Percentiles rank a stretch among this genome's conserved stretches.
These are phyloP conservation scores for Rhizomys pruinosus DNA, from an alignment of 2,113 vertebrate genomes.

Conservation along the genomic window DNA sequence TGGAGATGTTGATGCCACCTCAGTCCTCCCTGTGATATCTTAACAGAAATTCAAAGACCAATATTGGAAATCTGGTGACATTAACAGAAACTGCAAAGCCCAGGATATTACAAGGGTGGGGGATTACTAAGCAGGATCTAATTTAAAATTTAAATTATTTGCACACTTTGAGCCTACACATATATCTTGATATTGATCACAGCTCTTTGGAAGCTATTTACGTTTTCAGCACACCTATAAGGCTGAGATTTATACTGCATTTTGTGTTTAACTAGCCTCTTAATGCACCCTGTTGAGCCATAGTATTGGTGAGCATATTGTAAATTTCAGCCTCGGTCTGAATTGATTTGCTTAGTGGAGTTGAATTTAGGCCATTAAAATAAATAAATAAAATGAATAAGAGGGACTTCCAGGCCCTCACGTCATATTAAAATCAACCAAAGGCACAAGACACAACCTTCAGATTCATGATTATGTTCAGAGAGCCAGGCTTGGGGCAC, in stretches of 20 bases:
- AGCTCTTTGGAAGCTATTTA: constrained; percentile 83
- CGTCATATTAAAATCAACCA: constrained; percentile 73
- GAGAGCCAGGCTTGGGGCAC: not conserved
- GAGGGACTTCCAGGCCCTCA: constrained; percentile 31
- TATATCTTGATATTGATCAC: constrained; percentile 79
- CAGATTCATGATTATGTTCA: not conserved
- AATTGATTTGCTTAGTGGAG: constrained; percentile 80
- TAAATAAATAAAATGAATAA: constrained; percentile 79
- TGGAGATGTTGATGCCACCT: not conserved
- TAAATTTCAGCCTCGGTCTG: constrained; percentile 73
- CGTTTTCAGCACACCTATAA: constrained; percentile 81
- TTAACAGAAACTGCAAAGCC: constrained; percentile 52
- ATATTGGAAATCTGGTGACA: constrained; percentile 52
- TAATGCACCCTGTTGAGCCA: constrained; percentile 78
- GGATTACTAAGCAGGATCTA: constrained; percentile 24
- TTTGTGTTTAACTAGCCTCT: constrained; percentile 82
- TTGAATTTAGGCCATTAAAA: constrained; percentile 80
- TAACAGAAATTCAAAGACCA: constrained; percentile 22
- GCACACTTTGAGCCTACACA: constrained; percentile 64
- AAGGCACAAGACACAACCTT: not conserved
- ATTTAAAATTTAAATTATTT: constrained; percentile 82
- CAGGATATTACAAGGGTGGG: not conserved
- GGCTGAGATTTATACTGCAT: constrained; percentile 79
- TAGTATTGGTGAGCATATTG: constrained; percentile 67
- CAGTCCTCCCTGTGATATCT: not conserved